Base-by-base conservation (phyloP, 92 coral and sea anemone genomes). In the Isaurus tuberculatus region DNA sequence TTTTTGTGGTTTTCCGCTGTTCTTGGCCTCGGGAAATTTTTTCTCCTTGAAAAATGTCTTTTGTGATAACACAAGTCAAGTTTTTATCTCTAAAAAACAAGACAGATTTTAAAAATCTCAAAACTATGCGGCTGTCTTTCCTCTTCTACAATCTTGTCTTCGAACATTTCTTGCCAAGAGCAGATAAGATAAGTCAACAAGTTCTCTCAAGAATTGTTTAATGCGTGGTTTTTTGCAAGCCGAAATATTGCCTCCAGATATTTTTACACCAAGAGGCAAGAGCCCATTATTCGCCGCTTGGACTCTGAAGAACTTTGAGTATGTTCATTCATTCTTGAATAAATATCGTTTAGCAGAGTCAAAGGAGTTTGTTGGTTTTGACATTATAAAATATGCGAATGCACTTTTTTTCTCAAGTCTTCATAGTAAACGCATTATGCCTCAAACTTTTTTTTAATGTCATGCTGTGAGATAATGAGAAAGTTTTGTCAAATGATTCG, bases 381-480 rank as follows among this genome's bases (percentile, higher is more conserved):
- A 34, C 16, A 65, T 31, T 65, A 46, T 72, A 44, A 11, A 60
- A 44, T 43, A 72, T n/a, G 14, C 14, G 13, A 5, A 0, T 26
- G 34, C 32, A 23, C n/a, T 23, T 25, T 3, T 33, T 77, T 36
- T n/a, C 19, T 30, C 5, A 17, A 2, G 43, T 40, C 58, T 53
- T 60, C 60, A 23, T 4, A 8, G 17, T 57, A 57, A 23, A 55
- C 2, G 20, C 26, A 17, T 34, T 57, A 10, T 28, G 32, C 53
- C 57, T 29, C 36, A 58, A 64, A 48, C 22, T 3, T 25, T 58
- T 57, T 13, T 27, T 34, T 34, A 32, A 43, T 22, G 23, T 40
- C 82, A 23, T 77, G 82, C 82, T 60, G 82, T 15, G 16, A 36
- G 70, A 1, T 77, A 58, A 77, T 77, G 57, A 22, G 82, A 57